These are phyloP conservation scores for Timema podura DNA, from an alignment of 2,888 invertebrate genomes.

Conservation along the genomic window DNA sequence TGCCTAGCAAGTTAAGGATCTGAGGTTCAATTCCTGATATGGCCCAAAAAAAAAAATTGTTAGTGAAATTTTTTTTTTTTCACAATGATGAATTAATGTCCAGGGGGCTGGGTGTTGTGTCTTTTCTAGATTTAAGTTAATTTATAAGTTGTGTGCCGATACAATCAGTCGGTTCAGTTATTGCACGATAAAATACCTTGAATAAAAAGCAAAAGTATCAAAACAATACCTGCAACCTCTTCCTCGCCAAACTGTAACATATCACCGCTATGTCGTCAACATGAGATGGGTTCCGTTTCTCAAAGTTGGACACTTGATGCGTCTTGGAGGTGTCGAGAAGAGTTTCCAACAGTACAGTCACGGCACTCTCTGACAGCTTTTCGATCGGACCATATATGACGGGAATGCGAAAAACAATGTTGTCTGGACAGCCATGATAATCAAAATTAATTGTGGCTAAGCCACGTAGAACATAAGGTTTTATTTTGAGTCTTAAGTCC, in stretches of 20 bases:
- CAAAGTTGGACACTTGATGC: slow-evolving; percentile 44
- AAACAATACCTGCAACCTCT: slow-evolving; percentile 35
- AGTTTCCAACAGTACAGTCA: slow-evolving; percentile 43
- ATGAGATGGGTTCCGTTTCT: slow-evolving; percentile 47
- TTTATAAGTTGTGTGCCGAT: too few relatives aligned
- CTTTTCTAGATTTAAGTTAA: too few relatives aligned
- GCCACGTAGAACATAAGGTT: too few relatives aligned
- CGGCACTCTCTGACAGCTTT: slow-evolving; percentile 47
- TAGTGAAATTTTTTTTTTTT: neutral
- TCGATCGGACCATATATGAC: slow-evolving; percentile 50
- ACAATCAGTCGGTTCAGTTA: too few relatives aligned
- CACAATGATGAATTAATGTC: too few relatives aligned
- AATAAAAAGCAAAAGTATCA: neutral
- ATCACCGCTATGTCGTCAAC: slow-evolving; percentile 46
- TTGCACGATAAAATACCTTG: neutral
- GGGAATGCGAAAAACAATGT: slow-evolving; percentile 48
- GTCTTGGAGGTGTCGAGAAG: slow-evolving; percentile 30
- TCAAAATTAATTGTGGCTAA: too few relatives aligned
- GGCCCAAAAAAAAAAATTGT: neutral
- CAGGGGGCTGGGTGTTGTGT: too few relatives aligned
- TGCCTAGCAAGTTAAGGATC: neutral
- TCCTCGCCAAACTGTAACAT: slow-evolving; percentile 40
- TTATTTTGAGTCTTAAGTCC: neutral
- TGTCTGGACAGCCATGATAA: slow-evolving; percentile 38
- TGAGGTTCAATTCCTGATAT: neutral